Evolutionary conservation across 2,797 vertebrate species (phyloP).

Genomic region (Luscinia luscinia): DNA sequence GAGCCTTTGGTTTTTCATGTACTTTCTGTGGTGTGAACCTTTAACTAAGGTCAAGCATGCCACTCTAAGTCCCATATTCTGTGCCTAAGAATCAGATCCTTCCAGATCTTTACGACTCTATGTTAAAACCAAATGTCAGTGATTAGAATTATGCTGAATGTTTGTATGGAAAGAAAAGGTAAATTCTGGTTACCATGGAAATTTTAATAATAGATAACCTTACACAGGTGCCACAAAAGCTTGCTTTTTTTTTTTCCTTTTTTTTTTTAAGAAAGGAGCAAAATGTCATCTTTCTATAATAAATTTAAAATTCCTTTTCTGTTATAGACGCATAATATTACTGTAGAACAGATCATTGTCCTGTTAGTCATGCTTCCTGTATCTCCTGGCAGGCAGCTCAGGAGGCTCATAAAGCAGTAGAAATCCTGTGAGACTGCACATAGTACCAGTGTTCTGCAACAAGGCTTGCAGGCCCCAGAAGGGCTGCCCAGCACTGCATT

Average conservation of each 20-base stretch:
- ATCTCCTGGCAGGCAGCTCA: neutral
- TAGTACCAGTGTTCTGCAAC: neutral
- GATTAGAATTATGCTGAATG: neutral
- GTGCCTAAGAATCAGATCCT: neutral
- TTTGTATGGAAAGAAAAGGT: neutral
- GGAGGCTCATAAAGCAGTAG: neutral
- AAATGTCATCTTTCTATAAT: neutral
- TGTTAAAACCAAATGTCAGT: neutral
- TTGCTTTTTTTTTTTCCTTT: neutral
- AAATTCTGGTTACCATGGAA: neutral
- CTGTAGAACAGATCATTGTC: neutral
- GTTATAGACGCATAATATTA: neutral
- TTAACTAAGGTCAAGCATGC: neutral
- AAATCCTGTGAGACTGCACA: neutral
- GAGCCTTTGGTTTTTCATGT: neutral
- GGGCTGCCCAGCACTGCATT: neutral
- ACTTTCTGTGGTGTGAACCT: neutral
- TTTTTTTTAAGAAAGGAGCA: neutral
- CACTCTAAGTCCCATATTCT: neutral
- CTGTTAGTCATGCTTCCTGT: neutral
- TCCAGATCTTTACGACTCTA: neutral
- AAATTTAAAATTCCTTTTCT: neutral
- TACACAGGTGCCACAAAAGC: neutral
- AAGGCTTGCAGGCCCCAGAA: neutral
- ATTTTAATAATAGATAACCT: neutral